Evolutionary conservation across 92 coral and sea anemone genomes (phyloP).

Genomic region (Bergia sp.): DNA sequence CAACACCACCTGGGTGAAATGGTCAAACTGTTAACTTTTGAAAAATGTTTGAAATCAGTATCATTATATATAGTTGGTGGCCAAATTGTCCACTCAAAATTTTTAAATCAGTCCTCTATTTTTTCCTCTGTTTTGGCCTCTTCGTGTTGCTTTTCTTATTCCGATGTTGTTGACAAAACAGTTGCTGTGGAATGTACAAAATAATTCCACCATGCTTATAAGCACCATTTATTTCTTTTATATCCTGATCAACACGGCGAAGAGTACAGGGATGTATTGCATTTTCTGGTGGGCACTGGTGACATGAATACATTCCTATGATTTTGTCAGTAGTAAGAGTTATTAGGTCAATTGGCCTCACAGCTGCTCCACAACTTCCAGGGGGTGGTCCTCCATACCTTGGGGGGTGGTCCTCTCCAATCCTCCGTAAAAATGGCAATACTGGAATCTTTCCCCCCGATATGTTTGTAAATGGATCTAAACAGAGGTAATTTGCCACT

Average conservation of each 20-base stretch:
- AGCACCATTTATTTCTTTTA: background rate
- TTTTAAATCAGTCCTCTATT: background rate
- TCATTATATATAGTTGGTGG: too few species aligned
- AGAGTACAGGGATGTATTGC: background rate
- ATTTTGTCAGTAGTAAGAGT: background rate
- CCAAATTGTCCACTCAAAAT: too few species aligned
- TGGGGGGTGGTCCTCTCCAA: background rate
- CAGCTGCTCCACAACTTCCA: background rate
- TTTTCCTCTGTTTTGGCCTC: background rate
- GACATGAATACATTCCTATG: background rate
- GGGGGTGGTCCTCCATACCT: background rate
- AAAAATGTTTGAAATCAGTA: too few species aligned
- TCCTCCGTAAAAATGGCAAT: background rate
- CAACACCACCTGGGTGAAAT: too few species aligned
- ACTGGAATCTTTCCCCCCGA: background rate
- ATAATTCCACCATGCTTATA: slow-evolving; percentile 1
- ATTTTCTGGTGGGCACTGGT: background rate
- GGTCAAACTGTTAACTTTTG: too few species aligned
- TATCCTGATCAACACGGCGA: too few species aligned
- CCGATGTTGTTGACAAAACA: background rate
- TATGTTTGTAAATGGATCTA: background rate
- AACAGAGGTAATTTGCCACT: background rate
- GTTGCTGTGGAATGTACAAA: background rate
- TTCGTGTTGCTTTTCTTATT: background rate
- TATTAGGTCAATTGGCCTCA: background rate